A percentile compares a stretch with the other conserved stretches of the same genome.
Evolutionary conservation across 2,113 vertebrate species (phyloP).

Genomic region (Aphelocoma coerulescens): DNA sequence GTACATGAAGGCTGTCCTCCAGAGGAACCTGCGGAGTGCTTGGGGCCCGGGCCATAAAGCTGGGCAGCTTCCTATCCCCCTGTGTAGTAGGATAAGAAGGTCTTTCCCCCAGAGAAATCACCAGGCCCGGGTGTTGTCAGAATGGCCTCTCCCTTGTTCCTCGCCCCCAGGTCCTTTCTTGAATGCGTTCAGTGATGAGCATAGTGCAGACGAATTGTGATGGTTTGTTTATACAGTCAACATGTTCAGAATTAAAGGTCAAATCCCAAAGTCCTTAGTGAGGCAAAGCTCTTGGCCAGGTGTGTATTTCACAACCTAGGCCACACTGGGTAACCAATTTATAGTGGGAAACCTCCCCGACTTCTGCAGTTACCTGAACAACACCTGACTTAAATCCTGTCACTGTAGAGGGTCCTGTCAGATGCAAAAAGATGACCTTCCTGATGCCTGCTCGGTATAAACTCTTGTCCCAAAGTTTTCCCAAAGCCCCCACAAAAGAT

Average conservation of each 20-base stretch:
- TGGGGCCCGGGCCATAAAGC: neutral
- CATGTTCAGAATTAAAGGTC: neutral
- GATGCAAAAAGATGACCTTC: neutral
- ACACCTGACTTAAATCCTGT: neutral
- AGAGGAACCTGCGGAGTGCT: neutral
- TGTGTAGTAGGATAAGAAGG: neutral
- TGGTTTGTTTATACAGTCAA: neutral
- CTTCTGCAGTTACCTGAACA: neutral
- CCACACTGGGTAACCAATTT: neutral
- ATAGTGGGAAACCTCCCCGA: neutral
- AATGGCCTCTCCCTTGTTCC: neutral
- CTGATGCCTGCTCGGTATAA: neutral
- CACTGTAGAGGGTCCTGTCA: neutral
- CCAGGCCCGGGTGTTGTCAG: neutral
- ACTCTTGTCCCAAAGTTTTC: neutral
- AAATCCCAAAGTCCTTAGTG: neutral
- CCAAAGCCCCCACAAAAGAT: neutral
- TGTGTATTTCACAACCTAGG: neutral
- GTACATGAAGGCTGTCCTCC: neutral
- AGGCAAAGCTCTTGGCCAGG: neutral
- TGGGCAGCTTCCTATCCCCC: neutral
- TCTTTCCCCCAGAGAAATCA: neutral
- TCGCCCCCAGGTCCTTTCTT: neutral
- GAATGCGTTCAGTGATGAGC: neutral
- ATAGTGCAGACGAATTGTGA: neutral